Percentiles rank a stretch among this genome's conserved stretches.
Evolutionary conservation across 2,113 vertebrate genomes (phyloP).

Genomic region (Chaetura pelagica): DNA sequence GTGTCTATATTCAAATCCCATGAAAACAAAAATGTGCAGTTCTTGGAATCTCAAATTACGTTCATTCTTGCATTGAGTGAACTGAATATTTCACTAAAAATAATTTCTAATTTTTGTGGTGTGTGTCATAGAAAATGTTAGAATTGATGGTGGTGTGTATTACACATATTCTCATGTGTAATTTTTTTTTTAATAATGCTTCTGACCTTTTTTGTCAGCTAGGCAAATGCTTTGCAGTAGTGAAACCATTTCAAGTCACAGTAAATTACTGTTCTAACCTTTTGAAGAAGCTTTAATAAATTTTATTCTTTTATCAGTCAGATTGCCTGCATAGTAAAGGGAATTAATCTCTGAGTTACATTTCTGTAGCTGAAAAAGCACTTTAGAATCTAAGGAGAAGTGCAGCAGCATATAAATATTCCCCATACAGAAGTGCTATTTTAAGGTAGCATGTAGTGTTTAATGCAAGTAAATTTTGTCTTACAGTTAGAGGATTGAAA

Average conservation of each 20-base stretch:
- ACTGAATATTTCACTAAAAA: neutral
- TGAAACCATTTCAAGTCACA: neutral
- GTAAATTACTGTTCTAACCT: conserved; percentile 42
- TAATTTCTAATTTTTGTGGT: neutral
- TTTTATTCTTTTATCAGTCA: neutral
- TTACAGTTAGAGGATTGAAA: neutral
- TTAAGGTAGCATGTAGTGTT: neutral
- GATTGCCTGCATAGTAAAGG: neutral
- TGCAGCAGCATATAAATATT: neutral
- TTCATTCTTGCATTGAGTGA: neutral
- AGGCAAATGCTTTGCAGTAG: neutral
- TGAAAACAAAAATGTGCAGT: neutral
- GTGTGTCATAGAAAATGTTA: neutral
- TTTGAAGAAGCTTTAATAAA: conserved; percentile 2
- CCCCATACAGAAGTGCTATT: neutral
- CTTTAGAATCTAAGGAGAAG: neutral
- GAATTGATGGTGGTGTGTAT: neutral
- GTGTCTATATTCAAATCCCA: neutral
- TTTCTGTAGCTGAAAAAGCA: neutral
- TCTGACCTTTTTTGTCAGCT: conserved; percentile 34
- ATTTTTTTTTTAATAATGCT: neutral
- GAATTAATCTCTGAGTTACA: neutral
- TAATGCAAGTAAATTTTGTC: neutral
- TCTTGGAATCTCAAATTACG: neutral
- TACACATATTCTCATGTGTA: neutral